Evolutionary conservation across 2,888 invertebrate genomes (phyloP).

Genomic region (Ichneumon xanthorius): DNA sequence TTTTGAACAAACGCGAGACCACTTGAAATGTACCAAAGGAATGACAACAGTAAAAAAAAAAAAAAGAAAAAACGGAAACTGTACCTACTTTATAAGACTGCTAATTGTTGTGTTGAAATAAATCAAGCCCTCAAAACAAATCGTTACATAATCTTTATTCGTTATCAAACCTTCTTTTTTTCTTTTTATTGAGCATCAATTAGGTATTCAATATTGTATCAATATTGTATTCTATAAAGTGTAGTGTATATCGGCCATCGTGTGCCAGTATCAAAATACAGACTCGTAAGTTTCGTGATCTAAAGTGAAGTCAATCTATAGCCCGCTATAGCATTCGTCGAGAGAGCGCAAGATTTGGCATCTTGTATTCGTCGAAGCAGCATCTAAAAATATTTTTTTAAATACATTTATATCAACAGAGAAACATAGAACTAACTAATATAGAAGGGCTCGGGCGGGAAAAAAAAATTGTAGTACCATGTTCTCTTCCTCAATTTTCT

Average conservation of each 20-base stretch:
- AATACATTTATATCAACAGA: not conserved
- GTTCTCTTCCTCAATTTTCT: slow-evolving; percentile 86
- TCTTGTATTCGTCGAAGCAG: slow-evolving; percentile 78
- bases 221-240: slow-evolving; percentile 41
- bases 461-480: slow-evolving; percentile 79
- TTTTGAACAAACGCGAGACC: slow-evolving; percentile 43
- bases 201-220: not conserved
- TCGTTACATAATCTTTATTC: slow-evolving; percentile 39
- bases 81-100: slow-evolving; percentile 80
- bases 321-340: slow-evolving; percentile 71
- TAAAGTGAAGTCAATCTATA: slow-evolving; percentile 76
- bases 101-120: slow-evolving; percentile 78
- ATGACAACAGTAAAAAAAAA: slow-evolving; percentile 36
- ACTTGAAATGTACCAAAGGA: slow-evolving; percentile 60
- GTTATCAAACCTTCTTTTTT: slow-evolving; percentile 36
- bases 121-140: slow-evolving; percentile 66
- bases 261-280: slow-evolving; percentile 52
- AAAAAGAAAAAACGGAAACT: slow-evolving; percentile 57
- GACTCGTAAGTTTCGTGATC: slow-evolving; percentile 39
- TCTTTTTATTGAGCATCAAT: slow-evolving; percentile 12
- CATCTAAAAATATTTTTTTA: slow-evolving; percentile 73
- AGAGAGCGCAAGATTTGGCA: slow-evolving; percentile 77
- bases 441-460: not conserved
- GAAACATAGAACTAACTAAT: not conserved
- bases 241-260: slow-evolving; percentile 62